Conservation (phyloP, 2,888 invertebrate species). For the Agrotis clavis region DNA sequence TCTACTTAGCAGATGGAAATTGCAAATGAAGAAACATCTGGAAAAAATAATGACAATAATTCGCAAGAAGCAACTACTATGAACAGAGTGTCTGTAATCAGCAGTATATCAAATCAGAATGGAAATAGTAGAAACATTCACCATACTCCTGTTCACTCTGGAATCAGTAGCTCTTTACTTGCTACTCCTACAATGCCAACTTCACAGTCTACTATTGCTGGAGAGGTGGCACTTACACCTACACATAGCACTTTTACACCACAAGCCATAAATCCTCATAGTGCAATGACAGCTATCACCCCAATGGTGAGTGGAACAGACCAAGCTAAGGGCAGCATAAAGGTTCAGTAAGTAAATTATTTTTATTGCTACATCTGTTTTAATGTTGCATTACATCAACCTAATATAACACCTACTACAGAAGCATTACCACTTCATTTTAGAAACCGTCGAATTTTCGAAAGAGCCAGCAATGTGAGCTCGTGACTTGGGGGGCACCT, state of each 20-base stretch:
- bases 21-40: conserved; percentile 9
- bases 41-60: not conserved
- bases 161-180: conserved; percentile 28
- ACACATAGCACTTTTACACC: conserved; percentile 84
- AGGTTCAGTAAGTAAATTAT: conserved; percentile 89
- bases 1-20: conserved; percentile 47
- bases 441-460: no score
- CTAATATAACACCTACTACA: not conserved
- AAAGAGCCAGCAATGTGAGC: no score
- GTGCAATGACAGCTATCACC: conserved; percentile 88
- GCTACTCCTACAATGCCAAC: conserved; percentile 58
- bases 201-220: conserved; percentile 72
- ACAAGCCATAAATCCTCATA: conserved; percentile 89
- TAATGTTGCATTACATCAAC: not conserved
- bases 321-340: conserved; percentile 92
- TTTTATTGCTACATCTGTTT: conserved; percentile 3
- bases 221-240: conserved; percentile 85
- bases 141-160: conserved; percentile 40
- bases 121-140: conserved; percentile 13
- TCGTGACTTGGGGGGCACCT: no score
- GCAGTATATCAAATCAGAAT: conserved; percentile 33
- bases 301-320: conserved; percentile 89
- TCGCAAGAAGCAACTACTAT: conserved; percentile 6
- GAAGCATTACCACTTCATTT: not conserved
- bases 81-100: conserved; percentile 38